Base-by-base conservation (phyloP, 2,888 invertebrate genomes). In the Drosophila fungiperda region DNA sequence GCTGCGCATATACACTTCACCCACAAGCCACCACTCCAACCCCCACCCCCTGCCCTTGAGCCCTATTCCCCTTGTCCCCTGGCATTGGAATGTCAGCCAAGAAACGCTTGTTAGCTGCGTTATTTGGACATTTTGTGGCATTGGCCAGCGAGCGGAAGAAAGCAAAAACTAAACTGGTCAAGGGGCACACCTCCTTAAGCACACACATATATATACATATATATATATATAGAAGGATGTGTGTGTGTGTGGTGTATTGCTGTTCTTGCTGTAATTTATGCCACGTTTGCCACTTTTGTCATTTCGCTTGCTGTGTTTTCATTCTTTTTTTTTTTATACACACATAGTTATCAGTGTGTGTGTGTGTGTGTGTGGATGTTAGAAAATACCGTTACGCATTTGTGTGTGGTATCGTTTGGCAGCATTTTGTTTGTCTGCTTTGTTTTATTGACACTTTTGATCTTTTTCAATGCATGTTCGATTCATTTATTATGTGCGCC, bases 361-460 rank as follows among this genome's bases (percentile, higher is more conserved):
- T 33, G 20, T 26, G 11, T 17, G 20, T 20, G 54, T n/a, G 40
- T 11, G 60, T 5, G 26, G 17, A 1, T 49, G 42, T 11, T 26
- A 26, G 48, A 42, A 17, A 9, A 33, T 50, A 33, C 33, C 68
- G 45, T 33, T 33, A 12, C 63, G 52, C 59, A 54, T 60, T 64
- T 69, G 68, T 68, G 53, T 54, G 65, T 58, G 69, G 70, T 68
- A 76, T 75, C 73, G 68, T 52, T 60, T 52, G 74, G 32, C 65
- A 71, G 29, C 67, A 71, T 73, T 75, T 76, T 86, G 84, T 82
- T 89, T 82, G 82, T 69, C 73, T 83, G 86, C 79, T 80, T 82
- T 83, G 89, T 90, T 88, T 87, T 86, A 90, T 88, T 87, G 90
- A 86, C 89, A 90, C 89, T 87, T 87, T 87, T 87, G 89, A 87